Conservation (phyloP, 2,797 vertebrate species). For the Periophthalmus magnuspinnatus region DNA sequence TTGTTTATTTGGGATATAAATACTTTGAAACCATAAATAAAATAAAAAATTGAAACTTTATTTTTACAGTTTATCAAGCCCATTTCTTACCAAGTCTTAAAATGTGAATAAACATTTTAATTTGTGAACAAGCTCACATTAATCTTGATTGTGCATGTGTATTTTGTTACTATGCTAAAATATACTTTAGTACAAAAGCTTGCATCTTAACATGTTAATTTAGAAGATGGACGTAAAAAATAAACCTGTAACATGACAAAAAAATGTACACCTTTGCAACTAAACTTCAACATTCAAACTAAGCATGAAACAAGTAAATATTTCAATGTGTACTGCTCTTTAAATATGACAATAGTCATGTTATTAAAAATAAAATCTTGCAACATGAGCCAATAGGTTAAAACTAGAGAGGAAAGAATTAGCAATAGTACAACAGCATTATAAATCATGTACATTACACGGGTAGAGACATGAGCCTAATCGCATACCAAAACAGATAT, state of each 20-base stretch:
- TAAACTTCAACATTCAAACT: not conserved
- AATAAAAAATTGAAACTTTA: constrained; percentile 24
- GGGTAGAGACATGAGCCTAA: not conserved
- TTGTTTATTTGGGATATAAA: constrained; percentile 11
- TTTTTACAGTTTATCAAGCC: constrained; percentile 38
- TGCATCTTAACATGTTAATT: constrained; percentile 21
- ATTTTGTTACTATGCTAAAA: constrained; percentile 50
- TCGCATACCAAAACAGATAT: not conserved
- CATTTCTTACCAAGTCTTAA: not conserved
- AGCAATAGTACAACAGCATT: not conserved
- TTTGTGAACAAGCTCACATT: constrained; percentile 21
- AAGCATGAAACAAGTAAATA: not conserved
- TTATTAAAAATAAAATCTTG: not conserved
- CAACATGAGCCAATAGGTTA: not conserved
- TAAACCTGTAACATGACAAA: constrained; percentile 15
- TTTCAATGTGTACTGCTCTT: not conserved
- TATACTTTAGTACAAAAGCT: constrained; percentile 62
- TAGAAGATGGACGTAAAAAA: constrained; percentile 17
- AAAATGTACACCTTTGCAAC: not conserved
- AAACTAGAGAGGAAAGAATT: not conserved
- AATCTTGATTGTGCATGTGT: constrained; percentile 10
- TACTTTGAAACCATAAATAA: constrained; percentile 6
- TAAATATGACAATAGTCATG: not conserved
- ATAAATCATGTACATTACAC: not conserved
- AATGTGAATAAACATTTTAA: constrained; percentile 9